Base-by-base conservation (phyloP, 1,140 invertebrate species). In the Saccostrea cuccullata region DNA sequence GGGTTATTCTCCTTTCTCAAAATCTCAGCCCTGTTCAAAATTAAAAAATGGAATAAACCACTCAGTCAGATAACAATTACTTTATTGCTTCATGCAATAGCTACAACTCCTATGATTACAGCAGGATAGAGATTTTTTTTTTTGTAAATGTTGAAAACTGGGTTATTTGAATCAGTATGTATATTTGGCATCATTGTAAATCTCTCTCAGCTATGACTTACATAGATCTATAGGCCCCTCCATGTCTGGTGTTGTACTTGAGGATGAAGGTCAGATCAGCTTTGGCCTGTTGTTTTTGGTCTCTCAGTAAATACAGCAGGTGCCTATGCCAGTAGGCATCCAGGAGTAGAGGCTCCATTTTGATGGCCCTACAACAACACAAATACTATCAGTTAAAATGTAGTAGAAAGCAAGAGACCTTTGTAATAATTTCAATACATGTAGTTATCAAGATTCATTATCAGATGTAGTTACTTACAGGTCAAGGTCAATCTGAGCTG, bases 311-410 rank as follows among this genome's bases (percentile, higher is more conserved):
- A 86, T 92, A 94, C 73, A 95, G 86, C 13, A 95, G 90, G 89
- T 95, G 94, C n/a, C 95, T 88, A 87, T 95, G 94, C 95, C 95
- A 95, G 90, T 95, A 95, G 0, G 94, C 94, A 89, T 95, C 94
- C 58, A 95, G 89, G 55, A 94, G 89, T 84, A 92, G 77, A 11
- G 94, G 93, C 83, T 95, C 94, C 86, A 94, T 84, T 26, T 92
- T 85, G 60, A 95, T 95, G 23, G 94, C 94, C 88, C 93, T 94
- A 91, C 17, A 89, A 88, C 56, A 86, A n/a, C 9, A 87, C 55
- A 55, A 17, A 26, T 55, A 55, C 12, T 6, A 3, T 47, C 40
- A 47, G 40, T 36, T 82, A 23, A 36, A 30, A 30, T 17, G 2
- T 15, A 82, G 26, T 1, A 9, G 40, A 82, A 47, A 9, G 30